Evolutionary conservation across 2,888 invertebrate genomes (phyloP), one percentile per base, ranked within the genome.

Genomic region (Eulithis testata): DNA sequence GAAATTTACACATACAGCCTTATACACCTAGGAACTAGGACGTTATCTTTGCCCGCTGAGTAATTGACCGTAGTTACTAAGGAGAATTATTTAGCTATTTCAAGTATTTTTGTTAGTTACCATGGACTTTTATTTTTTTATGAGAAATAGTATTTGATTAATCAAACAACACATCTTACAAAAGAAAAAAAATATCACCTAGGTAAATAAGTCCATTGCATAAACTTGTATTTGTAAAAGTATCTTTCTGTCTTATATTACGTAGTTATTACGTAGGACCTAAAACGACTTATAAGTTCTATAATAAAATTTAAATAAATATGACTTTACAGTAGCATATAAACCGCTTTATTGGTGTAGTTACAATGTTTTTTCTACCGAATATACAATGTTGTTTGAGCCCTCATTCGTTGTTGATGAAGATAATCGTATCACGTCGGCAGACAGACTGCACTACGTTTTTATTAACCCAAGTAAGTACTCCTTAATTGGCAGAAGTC

Each of bases 1-100:
- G 76, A 77, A 77, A 80, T 78, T 79, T 78, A 77, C 74, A 73
- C 68, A 62, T 73, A 73, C 69, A 73, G 70, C 71, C 68, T 72
- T 74, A 73, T 69, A 69, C 71, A 72, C 69, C n/a, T n/a, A n/a
- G n/a, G n/a, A n/a, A n/a, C 65, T 65, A 62, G 71, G 62, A 75
- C 76, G 75, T 73, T 74, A 71, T 69, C 62, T 63, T 64, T 71
- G 59, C 61, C 58, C 31, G 36, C 63, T 77, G 70, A 73, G 75
- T 77, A 76, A 82, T 77, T 73, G 77, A 51, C 60, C n/a, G 51
- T 52, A 55, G 55, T 66, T 65, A 68, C 60, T 66, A 53, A n/a
- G 6, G 60, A 51, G 21, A 21, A 21, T 21, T 1, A 1, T 21
- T 36, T 44, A 64, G 49, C 56, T 55, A 47, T 40, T 60, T 31